phyloP scores from a whole-genome alignment of 2,113 vertebrate species.

The Pollimyrus isidori region DNA sequence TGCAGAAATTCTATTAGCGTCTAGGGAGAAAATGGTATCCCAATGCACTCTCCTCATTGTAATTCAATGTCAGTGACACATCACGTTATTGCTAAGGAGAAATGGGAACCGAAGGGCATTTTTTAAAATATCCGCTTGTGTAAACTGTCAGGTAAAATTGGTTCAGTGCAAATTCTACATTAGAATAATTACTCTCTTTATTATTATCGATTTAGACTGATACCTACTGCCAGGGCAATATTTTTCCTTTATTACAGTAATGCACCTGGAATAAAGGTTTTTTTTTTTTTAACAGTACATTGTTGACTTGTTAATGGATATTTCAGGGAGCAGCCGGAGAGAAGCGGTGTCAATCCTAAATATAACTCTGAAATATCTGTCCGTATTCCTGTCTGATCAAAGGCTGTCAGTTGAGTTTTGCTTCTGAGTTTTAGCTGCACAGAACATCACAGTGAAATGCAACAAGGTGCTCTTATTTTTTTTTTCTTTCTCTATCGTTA shows the following conservation, averaged over 20 bases:
- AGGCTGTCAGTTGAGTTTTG: neutral
- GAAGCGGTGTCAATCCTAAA: neutral
- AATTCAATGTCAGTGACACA: neutral
- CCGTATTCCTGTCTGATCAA: neutral
- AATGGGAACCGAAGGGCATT: neutral
- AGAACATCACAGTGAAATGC: neutral
- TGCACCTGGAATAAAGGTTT: neutral
- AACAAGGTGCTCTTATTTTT: neutral
- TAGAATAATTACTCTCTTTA: slow-evolving; percentile 12
- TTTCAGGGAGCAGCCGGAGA: neutral
- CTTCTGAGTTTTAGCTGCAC: neutral
- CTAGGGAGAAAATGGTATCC: neutral
- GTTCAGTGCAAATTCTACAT: neutral
- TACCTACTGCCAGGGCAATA: neutral
- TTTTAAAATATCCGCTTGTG: slow-evolving; percentile 8
- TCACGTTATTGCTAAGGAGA: slow-evolving; percentile 3
- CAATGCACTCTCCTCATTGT: neutral
- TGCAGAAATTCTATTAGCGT: slow-evolving; percentile 3
- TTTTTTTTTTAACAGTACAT: neutral
- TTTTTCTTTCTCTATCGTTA: neutral
- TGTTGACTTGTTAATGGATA: neutral
- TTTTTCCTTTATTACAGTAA: neutral
- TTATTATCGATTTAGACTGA: neutral
- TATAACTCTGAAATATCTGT: neutral
- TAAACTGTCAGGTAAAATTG: slow-evolving; percentile 2